Percentiles rank a stretch among this genome's conserved stretches.
Evolutionary conservation across 2,888 invertebrate species (phyloP).

Genomic region (Lasiommata megera): DNA sequence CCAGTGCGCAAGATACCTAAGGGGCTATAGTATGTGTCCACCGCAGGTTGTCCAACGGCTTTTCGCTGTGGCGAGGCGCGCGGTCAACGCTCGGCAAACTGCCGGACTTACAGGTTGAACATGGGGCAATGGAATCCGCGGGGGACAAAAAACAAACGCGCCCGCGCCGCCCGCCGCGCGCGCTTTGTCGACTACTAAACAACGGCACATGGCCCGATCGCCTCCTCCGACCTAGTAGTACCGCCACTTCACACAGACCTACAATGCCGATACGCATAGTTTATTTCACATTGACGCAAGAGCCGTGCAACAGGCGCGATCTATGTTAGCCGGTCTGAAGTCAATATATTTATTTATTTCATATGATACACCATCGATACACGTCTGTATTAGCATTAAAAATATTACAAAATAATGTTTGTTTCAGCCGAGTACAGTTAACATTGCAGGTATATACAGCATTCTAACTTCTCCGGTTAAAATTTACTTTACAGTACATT

Average conservation of each 20-base stretch:
- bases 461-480: no score
- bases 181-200: slow-evolving; percentile 62
- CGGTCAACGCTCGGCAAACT: slow-evolving; percentile 79
- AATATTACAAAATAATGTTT: no score
- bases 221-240: background rate
- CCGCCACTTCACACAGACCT: background rate
- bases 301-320: no score
- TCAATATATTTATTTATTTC: no score
- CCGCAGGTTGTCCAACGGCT: slow-evolving; percentile 64
- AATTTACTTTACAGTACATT: no score
- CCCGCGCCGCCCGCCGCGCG: slow-evolving; percentile 54
- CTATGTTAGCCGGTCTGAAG: no score
- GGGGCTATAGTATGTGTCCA: slow-evolving; percentile 60
- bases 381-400: no score
- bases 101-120: slow-evolving; percentile 79
- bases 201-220: slow-evolving; percentile 38
- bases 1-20: no score
- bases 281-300: background rate
- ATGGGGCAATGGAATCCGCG: slow-evolving; percentile 77
- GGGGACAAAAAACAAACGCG: slow-evolving; percentile 73
- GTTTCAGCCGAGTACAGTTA: no score
- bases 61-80: slow-evolving; percentile 60
- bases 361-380: no score
- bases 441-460: no score
- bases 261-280: background rate